These are phyloP conservation scores for Accipiter cooperii DNA, from an alignment of 2,113 vertebrate genomes.

Conservation along the genomic window DNA sequence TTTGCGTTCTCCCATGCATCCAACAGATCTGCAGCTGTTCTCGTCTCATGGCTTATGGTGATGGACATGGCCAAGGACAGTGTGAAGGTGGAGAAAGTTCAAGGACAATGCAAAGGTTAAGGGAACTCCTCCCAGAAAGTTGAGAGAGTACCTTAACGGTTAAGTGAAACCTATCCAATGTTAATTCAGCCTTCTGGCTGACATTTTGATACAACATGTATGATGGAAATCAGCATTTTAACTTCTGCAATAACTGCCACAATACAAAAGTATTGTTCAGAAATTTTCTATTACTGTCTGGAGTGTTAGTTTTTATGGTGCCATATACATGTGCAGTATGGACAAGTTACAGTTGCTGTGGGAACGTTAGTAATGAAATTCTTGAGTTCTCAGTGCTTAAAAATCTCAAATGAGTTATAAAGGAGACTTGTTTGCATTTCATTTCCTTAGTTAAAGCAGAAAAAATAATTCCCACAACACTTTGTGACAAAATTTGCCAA, in stretches of 20 bases:
- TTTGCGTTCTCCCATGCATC: not conserved
- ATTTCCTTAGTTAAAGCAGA: conserved; percentile 44
- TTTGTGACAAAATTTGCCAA: not conserved
- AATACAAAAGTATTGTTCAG: not conserved
- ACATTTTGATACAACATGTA: not conserved
- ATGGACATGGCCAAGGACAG: not conserved
- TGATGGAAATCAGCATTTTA: not conserved
- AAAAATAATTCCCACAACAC: not conserved
- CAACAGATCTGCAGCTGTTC: not conserved
- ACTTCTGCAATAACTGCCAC: not conserved
- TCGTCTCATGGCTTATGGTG: not conserved
- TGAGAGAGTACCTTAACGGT: not conserved
- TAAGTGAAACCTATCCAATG: not conserved
- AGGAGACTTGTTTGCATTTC: conserved; percentile 20
- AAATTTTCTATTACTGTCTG: conserved; percentile 5
- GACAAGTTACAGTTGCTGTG: conserved; percentile 35
- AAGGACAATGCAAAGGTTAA: not conserved
- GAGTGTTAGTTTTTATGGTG: conserved; percentile 24
- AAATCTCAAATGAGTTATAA: conserved; percentile 46
- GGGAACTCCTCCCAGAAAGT: not conserved
- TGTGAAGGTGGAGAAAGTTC: not conserved
- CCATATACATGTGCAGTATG: not conserved
- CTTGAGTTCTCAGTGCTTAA: conserved; percentile 21
- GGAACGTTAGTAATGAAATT: conserved; percentile 52
- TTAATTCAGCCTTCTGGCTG: not conserved